Percentiles rank a stretch among this genome's conserved stretches.
Conservation (phyloP, 2,888 invertebrate species). For the Bugula neritina region DNA sequence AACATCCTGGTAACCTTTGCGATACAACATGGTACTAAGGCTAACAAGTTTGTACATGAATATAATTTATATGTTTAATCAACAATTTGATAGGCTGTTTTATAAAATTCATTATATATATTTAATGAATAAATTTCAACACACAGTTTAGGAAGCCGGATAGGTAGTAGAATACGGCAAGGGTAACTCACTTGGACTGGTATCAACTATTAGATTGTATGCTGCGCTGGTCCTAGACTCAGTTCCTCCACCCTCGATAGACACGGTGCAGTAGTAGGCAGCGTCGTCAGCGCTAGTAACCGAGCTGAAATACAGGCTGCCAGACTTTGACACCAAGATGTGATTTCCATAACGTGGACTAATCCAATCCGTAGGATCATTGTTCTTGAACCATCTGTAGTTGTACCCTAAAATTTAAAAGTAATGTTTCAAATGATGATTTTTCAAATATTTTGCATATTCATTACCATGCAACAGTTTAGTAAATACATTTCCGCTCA, state of each 20-base stretch:
- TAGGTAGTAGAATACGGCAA: too few species aligned
- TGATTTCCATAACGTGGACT: slow-evolving; percentile 29
- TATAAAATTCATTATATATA: neutral
- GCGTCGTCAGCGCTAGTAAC: slow-evolving; percentile 68
- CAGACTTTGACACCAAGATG: slow-evolving; percentile 88
- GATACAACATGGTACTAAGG: too few species aligned
- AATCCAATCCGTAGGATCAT: neutral
- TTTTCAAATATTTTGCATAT: neutral
- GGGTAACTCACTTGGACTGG: slow-evolving; percentile 13
- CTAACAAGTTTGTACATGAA: neutral
- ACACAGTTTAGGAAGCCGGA: too few species aligned
- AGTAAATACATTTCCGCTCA: neutral
- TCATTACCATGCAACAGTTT: neutral
- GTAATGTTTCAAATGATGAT: too few species aligned
- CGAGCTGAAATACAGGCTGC: slow-evolving; percentile 87
- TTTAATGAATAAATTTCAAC: neutral
- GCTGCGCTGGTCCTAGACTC: slow-evolving; percentile 22
- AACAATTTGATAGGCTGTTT: neutral
- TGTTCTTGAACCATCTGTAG: slow-evolving; percentile 23
- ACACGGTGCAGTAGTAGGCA: slow-evolving; percentile 37
- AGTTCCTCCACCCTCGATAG: slow-evolving; percentile 26
- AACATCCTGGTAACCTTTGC: neutral
- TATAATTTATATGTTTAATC: neutral
- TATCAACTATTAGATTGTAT: slow-evolving; percentile 22
- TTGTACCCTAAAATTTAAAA: slow-evolving; percentile 15